phyloP scores from a whole-genome alignment of 2,113 vertebrate species.

The Petaurus breviceps region DNA sequence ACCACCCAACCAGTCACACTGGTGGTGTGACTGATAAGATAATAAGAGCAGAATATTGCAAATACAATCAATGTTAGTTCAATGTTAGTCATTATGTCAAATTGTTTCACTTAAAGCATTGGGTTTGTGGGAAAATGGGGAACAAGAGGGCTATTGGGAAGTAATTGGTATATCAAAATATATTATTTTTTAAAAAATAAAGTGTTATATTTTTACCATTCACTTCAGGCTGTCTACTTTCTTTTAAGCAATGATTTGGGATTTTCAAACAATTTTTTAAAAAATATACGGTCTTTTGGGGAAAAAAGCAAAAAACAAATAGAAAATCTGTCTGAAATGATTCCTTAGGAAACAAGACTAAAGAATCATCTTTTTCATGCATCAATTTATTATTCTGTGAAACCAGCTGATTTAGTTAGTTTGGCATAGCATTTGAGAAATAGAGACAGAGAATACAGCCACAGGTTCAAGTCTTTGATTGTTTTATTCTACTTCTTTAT shows the following conservation, averaged over 20 bases:
- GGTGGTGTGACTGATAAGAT: neutral
- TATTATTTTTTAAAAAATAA: neutral
- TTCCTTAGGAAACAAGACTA: slow-evolving; percentile 58
- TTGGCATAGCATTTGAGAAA: slow-evolving; percentile 73
- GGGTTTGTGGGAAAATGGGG: neutral
- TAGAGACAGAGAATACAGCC: slow-evolving; percentile 50
- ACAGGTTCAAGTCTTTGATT: slow-evolving; percentile 60
- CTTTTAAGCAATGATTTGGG: slow-evolving; percentile 42
- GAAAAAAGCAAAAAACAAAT: neutral
- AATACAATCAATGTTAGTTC: neutral
- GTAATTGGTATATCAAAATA: neutral
- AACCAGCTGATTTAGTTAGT: slow-evolving; percentile 72
- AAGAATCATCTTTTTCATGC: slow-evolving; percentile 55
- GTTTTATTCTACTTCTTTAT: slow-evolving; percentile 58
- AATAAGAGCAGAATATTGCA: neutral
- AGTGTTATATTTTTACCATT: slow-evolving; percentile 15
- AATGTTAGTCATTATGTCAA: neutral
- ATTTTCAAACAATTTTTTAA: slow-evolving; percentile 56
- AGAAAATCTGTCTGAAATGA: slow-evolving; percentile 54
- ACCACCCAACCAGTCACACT: neutral
- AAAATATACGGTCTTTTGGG: slow-evolving; percentile 48
- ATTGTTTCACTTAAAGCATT: neutral
- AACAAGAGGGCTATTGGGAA: neutral
- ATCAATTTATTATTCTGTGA: slow-evolving; percentile 58
- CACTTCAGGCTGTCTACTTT: slow-evolving; percentile 33